Percentiles rank a stretch among this genome's conserved stretches.
phyloP scores from a whole-genome alignment of 1,140 invertebrate genomes.

The Atta cephalotes region DNA sequence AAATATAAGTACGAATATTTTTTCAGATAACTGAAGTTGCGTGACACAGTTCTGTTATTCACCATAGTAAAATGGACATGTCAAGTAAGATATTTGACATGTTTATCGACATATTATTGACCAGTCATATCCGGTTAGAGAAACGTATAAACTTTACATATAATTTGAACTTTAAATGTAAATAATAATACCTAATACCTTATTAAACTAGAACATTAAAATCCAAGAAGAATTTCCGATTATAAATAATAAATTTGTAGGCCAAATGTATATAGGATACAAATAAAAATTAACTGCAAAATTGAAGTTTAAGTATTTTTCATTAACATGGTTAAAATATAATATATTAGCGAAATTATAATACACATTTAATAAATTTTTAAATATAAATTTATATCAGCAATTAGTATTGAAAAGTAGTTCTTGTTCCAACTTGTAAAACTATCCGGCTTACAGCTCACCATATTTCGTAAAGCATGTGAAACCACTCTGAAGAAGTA shows the following conservation, averaged over 20 bases:
- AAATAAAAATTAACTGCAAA: background rate
- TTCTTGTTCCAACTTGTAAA: background rate
- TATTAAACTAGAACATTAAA: background rate
- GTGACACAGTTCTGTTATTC: background rate
- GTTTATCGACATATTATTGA: background rate
- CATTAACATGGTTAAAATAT: background rate
- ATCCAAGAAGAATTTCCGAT: background rate
- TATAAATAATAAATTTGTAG: slow-evolving; percentile 12
- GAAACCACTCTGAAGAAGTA: background rate
- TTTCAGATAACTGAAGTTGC: background rate
- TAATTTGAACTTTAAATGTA: background rate
- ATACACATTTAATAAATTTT: background rate
- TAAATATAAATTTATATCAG: background rate
- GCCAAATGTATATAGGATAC: background rate
- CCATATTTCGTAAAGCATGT: slow-evolving; percentile 1
- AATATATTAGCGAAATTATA: background rate
- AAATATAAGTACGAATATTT: background rate
- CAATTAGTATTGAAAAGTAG: background rate
- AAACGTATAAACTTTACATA: background rate
- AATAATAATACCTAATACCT: background rate
- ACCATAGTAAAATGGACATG: background rate
- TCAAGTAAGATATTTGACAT: background rate
- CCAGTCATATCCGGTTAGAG: background rate
- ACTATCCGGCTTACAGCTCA: background rate
- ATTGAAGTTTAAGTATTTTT: background rate